Base-by-base conservation (phyloP, 2,113 vertebrate species). In the Trichechus manatus region DNA sequence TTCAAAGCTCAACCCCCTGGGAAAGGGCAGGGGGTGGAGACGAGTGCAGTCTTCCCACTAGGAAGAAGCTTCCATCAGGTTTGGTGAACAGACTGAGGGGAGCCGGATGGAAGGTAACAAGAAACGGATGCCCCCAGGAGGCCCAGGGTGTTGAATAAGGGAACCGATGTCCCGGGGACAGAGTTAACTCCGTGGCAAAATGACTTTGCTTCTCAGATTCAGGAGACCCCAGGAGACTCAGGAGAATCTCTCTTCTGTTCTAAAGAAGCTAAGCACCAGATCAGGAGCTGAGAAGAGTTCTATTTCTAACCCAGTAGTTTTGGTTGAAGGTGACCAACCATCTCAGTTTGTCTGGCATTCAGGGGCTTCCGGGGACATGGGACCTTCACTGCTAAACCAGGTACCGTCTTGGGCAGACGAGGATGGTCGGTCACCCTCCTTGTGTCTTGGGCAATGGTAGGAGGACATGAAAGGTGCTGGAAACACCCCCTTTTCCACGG, bases 221-320 rank as follows among this genome's bases (percentile, higher is more conserved):
- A 0, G 1, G 92, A 75, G 56, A 61, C 39, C 2, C 5, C 2
- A 39, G 39, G 39, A 39, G 39, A 39, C 3, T 39, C 39, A 39
- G 39, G 39, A 39, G 4, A n/a, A 6, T 22, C 70, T 25, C 13
- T 27, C 11, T 14, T 36, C 36, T 5, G 61, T 72, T 31, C 59
- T 13, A 39, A 77, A 83, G 59, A 20, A 78, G 64, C 1, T 0
- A n/a, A 13, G 17, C 27, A 8, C 10, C 4, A 4, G 33, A 15
- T n/a, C 25, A 47, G 25, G 59, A 31, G 17, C 74, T 10, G 68
- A 47, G 17, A 47, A 61, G 10, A 50, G 50, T 50, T 23, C 4
- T n/a, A 5, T 77, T 59, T 29, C 74, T 33, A 9, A 64, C 33
- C 19, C 31, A 1, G 0, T 0, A 0, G 29, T 9, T 6, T n/a